Conservation (phyloP, 2,113 vertebrate species). For the Oryzias melastigma region DNA sequence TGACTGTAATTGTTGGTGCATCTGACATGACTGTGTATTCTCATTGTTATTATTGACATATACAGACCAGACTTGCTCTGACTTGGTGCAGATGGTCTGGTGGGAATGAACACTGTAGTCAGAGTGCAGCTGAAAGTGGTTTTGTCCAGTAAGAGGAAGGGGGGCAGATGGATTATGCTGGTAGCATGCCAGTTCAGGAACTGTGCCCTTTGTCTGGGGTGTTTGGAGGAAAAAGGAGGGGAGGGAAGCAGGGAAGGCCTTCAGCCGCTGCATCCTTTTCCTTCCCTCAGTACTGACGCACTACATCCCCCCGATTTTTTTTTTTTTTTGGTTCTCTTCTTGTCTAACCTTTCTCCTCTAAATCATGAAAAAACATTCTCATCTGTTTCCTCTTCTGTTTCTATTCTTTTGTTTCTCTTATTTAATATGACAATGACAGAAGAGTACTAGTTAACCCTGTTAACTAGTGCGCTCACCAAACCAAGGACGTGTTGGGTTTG, state of each 20-base stretch:
- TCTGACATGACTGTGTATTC: too few species aligned
- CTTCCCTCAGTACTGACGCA: background rate
- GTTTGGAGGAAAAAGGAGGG: conserved; percentile 58
- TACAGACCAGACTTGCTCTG: background rate
- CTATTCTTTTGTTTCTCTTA: background rate
- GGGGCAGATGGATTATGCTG: conserved; percentile 50
- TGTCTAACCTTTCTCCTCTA: conserved; percentile 28
- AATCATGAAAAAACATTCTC: conserved; percentile 37
- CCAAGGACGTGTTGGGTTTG: too few species aligned
- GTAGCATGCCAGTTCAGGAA: conserved; percentile 57
- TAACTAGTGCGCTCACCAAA: too few species aligned
- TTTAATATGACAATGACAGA: conserved; percentile 1
- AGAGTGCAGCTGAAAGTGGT: conserved; percentile 15
- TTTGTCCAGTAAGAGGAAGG: conserved; percentile 37
- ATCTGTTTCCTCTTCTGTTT: background rate
- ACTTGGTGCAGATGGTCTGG: background rate
- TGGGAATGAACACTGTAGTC: background rate
- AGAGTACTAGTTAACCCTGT: too few species aligned
- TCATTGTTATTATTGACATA: background rate
- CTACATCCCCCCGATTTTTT: conserved; percentile 23
- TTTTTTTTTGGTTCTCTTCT: conserved; percentile 11
- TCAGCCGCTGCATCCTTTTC: conserved; percentile 66
- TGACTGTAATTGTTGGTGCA: too few species aligned
- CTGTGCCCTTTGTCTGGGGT: conserved; percentile 56
- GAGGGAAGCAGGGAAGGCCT: conserved; percentile 49